A percentile compares a stretch with the other conserved stretches of the same genome.
phyloP scores from a whole-genome alignment of 1,140 invertebrate species.

The Drosophila busckii region DNA sequence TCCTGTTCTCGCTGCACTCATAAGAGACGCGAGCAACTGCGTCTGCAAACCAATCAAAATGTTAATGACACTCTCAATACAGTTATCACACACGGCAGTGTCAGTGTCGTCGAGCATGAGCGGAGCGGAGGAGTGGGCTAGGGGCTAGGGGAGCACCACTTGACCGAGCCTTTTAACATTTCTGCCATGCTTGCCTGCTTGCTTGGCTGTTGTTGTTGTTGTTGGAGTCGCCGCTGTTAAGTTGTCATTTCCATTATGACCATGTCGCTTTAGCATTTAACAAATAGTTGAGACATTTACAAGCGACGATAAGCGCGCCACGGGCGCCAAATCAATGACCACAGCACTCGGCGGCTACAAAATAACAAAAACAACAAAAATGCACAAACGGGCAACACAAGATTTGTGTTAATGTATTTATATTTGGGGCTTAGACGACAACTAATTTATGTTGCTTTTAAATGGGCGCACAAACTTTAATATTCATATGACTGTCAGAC shows the following conservation, averaged over 20 bases:
- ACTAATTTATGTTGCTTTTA: slow-evolving; percentile 67
- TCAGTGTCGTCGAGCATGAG: slow-evolving; percentile 9
- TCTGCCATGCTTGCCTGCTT: slow-evolving; percentile 36
- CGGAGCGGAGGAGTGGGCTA: background rate
- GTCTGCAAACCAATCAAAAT: slow-evolving; percentile 68
- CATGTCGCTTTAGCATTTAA: slow-evolving; percentile 78
- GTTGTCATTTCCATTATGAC: slow-evolving; percentile 78
- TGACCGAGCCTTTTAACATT: slow-evolving; percentile 69
- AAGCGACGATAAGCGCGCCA: slow-evolving; percentile 54
- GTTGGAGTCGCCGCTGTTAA: slow-evolving; percentile 45
- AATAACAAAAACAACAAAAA: too few species aligned
- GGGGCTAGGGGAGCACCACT: slow-evolving; percentile 14
- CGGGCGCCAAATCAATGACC: slow-evolving; percentile 9
- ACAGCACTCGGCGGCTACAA: too few species aligned
- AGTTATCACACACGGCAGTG: slow-evolving; percentile 57
- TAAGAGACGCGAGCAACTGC: slow-evolving; percentile 22
- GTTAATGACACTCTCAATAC: slow-evolving; percentile 78
- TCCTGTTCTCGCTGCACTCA: too few species aligned
- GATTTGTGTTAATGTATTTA: slow-evolving; percentile 73
- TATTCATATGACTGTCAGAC: slow-evolving; percentile 60
- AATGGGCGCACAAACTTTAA: slow-evolving; percentile 51
- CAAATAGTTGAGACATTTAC: slow-evolving; percentile 79
- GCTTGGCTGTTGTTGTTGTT: background rate
- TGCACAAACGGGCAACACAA: slow-evolving; percentile 48
- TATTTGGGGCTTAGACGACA: slow-evolving; percentile 33